Evolutionary conservation across 1,140 invertebrate genomes (phyloP), one percentile per base, ranked within the genome.

Genomic region (Lasioglossum albipes): DNA sequence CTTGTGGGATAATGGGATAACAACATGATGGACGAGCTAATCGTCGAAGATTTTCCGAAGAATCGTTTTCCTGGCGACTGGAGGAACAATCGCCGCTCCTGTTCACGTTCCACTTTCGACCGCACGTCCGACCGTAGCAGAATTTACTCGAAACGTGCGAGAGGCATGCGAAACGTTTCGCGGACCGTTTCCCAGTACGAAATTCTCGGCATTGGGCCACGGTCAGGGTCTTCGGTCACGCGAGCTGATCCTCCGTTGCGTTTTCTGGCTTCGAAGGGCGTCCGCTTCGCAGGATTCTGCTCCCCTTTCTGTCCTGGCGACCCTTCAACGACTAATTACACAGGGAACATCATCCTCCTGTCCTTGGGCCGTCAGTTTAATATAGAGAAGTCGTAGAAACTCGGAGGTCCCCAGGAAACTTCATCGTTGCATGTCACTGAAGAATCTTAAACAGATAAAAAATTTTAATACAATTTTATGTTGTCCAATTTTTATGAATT

Each of bases 151-250:
- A 68, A 68, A 68, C 13, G 42, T 22, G 42, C 27, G 61, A 36
- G 61, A 36, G 18, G 68, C 68, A 70, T 74, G 42, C 45, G 45
- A 74, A 65, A 36, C 20, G 36, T 27, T 59, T 7, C n/a, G 16
- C 16, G 27, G 36, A 12, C 36, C 20, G 54, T 59, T 76, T 61
- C 54, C 41, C 27, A 69, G 54, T 7, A 59, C n/a, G 22, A 70
- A 76, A 79, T 65, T 22, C 20, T 31, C 20, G 22, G 16, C 31
- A 73, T 18, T 65, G 61, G 61, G 49, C 61, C 69, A 79, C 12
- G 49, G 76, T 79, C 76, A 79, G 59, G 76, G 61, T 52, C 66
- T 27, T 45, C 66, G 61, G 76, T 79, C 69, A 79, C 70, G 76
- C 70, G 76, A 79, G 36, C n/a, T 61, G 31, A 42, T 27, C 73